Evolutionary conservation across 2,113 vertebrate species (phyloP), one percentile per base, ranked within the genome.

Genomic region (Rhizomys pruinosus): DNA sequence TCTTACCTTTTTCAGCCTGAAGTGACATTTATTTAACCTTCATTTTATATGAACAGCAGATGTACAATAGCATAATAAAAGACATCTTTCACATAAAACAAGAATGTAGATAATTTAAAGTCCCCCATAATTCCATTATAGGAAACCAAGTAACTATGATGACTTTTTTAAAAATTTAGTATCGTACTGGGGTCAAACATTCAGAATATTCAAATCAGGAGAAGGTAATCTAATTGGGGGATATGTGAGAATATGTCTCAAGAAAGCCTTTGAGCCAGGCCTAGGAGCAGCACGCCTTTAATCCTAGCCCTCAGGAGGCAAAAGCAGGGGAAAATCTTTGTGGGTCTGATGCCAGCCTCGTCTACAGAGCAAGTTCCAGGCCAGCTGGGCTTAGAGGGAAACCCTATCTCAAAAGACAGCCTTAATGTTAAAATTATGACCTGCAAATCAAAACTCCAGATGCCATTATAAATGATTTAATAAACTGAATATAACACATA

Each of bases 361-460:
- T 52, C 47, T 52, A 52, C 47, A 6, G 6, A 52, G 47, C 47
- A 52, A 52, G 47, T 52, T 52, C 47, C 11, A 52, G 47, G 47
- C 47, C 47, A 52, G 47, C 47, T 52, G 47, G 47, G 47, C 6
- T 52, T 52, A 52, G 6, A 52, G 47, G 6, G 47, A 52, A 11
- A 61, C 59, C 59, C 22, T 61, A 16, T 61, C 59, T 52, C 47
- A 52, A 52, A 52, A 52, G 47, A 52, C 6, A 52, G 47, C 47
- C 47, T 52, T 52, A 52, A 52, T 52, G 11, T 11, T 52, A 52
- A 52, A 52, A 52, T 52, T 52, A 52, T 52, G 47, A 37, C 61
- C 19, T 76, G 77, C 34, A 27, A 90, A 27, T 92, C 66, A 93
- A 95, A 95, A 92, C 34, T 74, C 87, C 37, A 78, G 59, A 78